Base-by-base conservation (phyloP, 2,113 vertebrate genomes). In the Neogobius melanostomus region DNA sequence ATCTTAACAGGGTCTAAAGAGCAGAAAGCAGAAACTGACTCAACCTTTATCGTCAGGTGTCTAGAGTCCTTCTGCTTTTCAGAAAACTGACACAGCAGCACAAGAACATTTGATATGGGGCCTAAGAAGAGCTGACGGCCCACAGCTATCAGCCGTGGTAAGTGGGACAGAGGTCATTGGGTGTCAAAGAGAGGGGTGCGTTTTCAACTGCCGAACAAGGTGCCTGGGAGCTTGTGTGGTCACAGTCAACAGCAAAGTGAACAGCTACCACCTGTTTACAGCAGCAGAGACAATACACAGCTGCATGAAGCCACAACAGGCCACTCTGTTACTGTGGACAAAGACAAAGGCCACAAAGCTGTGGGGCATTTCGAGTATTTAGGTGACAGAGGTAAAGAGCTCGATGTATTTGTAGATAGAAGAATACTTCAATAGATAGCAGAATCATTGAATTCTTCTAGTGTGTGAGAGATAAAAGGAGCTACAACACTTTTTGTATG, bases 161-260 rank as follows among this genome's bases (percentile, higher is more conserved):
- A 72, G 54, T 68, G 0, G 71, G 68, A 57, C 82, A 71, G 60
- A 72, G 87, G 81, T 89, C 81, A 68, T 17, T 6, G 2, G 46
- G 56, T 84, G 76, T 77, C 76, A 67, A 81, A 85, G 54, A 80
- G 52, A 44, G 12, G 68, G 51, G 21, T 52, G 78, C 64, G 16
- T 0, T 5, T 60, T 81, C 77, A 82, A 80, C 79, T 77, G 77
- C 74, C 81, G 80, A 63, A 66, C 44, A 49, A 1, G 17, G 53
- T 48, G 36, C 71, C 65, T 66, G 14, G 46, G 28, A 71, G 52
- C 42, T 73, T 47, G 69, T 46, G 9, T 51, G 54, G 72, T 16
- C 47, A 56, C 56, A 45, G 56, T 21, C 11, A 78, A 75, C 66
- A 72, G n/a, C 68, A 67, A 21, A 1, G 36, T 45, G 15, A 66